Evolutionary conservation across 2,797 vertebrate species (phyloP).

Genomic region (Crypturellus tataupa): DNA sequence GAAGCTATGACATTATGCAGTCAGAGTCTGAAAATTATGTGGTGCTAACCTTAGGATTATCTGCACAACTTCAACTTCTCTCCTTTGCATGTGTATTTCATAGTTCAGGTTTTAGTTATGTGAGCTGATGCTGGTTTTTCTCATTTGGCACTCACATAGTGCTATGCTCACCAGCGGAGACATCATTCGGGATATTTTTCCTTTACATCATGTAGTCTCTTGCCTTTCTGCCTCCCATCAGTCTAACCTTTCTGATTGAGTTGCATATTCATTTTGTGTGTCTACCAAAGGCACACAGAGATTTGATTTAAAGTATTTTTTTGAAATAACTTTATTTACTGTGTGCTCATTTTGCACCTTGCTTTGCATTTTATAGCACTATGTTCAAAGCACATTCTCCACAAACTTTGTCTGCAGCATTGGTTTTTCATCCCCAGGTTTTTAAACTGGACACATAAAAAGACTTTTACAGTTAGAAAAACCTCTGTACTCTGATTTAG

Average conservation of each 20-base stretch:
- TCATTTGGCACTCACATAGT: not conserved
- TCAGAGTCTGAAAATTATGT: not conserved
- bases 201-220: not conserved
- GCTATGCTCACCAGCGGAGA: not conserved
- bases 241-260: not conserved
- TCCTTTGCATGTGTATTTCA: rapidly evolving
- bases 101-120: not conserved
- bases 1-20: not conserved
- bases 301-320: not conserved
- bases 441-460: rapidly evolving
- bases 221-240: not conserved
- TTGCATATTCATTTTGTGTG: not conserved
- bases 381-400: not conserved
- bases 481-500: not conserved
- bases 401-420: not conserved
- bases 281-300: not conserved
- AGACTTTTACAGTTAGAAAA: not conserved
- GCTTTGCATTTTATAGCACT: not conserved
- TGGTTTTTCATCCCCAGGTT: not conserved
- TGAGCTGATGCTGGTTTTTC: not conserved
- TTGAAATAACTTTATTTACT: not conserved
- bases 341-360: not conserved
- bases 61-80: not conserved
- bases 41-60: not conserved
- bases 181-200: not conserved